Conservation (phyloP, 2,888 invertebrate genomes). For the Luffia ferchaultella region DNA sequence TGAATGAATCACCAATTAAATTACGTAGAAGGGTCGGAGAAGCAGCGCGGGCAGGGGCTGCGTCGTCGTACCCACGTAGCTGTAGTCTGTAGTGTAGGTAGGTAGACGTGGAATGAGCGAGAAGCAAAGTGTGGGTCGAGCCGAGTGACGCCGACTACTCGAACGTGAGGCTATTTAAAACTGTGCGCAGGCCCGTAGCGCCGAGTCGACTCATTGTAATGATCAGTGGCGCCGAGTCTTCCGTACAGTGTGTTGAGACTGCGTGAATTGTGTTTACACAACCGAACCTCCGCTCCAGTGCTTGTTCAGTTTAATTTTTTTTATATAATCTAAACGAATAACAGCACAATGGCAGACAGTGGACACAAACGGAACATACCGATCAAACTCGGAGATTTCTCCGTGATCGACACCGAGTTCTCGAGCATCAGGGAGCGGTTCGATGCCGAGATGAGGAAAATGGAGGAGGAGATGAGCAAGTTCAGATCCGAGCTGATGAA, state of each 20-base stretch:
- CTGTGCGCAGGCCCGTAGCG: conserved; percentile 64
- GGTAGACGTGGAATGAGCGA: conserved; percentile 58
- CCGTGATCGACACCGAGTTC: conserved; percentile 96
- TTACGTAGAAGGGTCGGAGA: conserved; percentile 32
- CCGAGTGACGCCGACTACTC: conserved; percentile 47
- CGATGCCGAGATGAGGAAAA: conserved; percentile 96
- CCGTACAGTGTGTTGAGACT: conserved; percentile 19
- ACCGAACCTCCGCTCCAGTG: conserved; percentile 37
- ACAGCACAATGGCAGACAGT: conserved; percentile 81
- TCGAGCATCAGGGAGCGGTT: conserved; percentile 94
- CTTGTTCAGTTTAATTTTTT: conserved; percentile 58
- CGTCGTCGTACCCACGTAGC: conserved; percentile 15
- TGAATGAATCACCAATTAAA: conserved; percentile 50
- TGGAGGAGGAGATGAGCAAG: conserved; percentile 98
- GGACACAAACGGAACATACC: conserved; percentile 89
- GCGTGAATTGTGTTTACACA: conserved; percentile 39
- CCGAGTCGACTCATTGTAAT: conserved; percentile 56
- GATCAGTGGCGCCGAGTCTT: conserved; percentile 61
- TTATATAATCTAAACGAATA: too few species aligned
- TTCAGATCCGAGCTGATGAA: conserved; percentile 93
- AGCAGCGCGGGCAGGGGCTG: conserved; percentile 15
- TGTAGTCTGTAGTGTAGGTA: conserved; percentile 18
- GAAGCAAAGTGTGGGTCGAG: conserved; percentile 56
- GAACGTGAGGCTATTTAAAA: conserved; percentile 65
- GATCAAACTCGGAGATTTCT: conserved; percentile 92